Conservation (phyloP, 2,888 invertebrate species). For the Graphium colonna region DNA sequence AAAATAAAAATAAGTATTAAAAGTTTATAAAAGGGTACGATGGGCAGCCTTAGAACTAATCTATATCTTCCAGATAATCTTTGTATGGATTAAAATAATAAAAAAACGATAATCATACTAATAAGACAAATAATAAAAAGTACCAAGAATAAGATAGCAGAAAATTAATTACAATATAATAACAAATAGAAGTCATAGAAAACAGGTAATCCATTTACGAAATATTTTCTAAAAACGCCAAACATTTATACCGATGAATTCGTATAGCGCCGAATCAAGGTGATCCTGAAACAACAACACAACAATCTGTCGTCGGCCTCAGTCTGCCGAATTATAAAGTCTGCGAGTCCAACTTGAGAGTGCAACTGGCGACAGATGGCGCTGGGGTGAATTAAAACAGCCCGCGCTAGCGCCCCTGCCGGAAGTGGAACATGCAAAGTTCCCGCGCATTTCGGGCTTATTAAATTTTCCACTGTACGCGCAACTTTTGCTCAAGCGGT, state of each 20-base stretch:
- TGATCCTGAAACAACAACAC: constrained; percentile 22
- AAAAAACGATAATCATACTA: too few species aligned
- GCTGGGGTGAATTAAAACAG: constrained; percentile 45
- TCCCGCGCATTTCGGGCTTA: constrained; percentile 49
- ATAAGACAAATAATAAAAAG: too few species aligned
- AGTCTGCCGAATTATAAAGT: constrained; percentile 51
- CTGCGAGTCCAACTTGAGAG: constrained; percentile 44
- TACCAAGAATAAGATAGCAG: too few species aligned
- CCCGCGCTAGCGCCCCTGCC: constrained; percentile 36
- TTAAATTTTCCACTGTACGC: constrained; percentile 46
- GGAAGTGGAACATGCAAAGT: constrained; percentile 58
- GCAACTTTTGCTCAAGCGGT: constrained; percentile 43
- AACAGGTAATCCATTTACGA: too few species aligned
- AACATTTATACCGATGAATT: constrained; percentile 7
- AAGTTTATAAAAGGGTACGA: too few species aligned
- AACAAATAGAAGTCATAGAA: too few species aligned
- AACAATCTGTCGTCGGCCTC: constrained; percentile 27
- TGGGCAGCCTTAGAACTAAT: too few species aligned
- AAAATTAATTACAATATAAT: not conserved
- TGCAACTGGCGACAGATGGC: constrained; percentile 53
- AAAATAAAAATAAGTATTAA: too few species aligned
- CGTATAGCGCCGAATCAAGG: constrained; percentile 16
- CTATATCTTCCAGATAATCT: too few species aligned
- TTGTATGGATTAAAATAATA: too few species aligned
- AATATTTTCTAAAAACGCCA: too few species aligned